Conservation (phyloP, 2,797 vertebrate species). For the Balearica regulorum region DNA sequence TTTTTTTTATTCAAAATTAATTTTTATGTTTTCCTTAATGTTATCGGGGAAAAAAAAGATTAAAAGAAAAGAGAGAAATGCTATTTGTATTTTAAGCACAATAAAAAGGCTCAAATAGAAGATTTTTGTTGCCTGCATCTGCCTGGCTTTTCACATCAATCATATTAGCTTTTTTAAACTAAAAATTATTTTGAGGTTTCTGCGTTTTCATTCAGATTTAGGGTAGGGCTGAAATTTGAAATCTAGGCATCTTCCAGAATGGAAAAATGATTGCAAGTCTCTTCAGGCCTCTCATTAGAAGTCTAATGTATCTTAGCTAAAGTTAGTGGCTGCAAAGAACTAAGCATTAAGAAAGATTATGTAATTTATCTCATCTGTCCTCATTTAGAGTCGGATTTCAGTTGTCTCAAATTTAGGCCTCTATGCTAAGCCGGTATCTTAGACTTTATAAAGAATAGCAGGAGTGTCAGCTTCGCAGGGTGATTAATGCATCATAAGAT, state of each 20-base stretch:
- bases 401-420: neutral
- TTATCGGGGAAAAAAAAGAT: neutral
- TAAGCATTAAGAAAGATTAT: neutral
- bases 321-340: neutral
- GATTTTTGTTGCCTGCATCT: neutral
- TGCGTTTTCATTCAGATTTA: neutral
- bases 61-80: neutral
- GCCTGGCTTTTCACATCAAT: neutral
- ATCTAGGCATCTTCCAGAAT: neutral
- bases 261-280: neutral
- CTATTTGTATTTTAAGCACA: neutral
- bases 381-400: neutral
- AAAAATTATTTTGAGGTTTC: neutral
- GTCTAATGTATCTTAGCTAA: neutral
- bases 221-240: neutral
- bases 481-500: neutral
- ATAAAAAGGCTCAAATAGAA: neutral
- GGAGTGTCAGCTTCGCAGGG: neutral
- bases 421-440: neutral
- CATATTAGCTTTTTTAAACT: neutral
- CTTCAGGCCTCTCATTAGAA: neutral
- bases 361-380: neutral
- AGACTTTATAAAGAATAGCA: neutral
- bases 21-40: neutral
- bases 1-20: neutral